Percentiles rank a stretch among this genome's conserved stretches.
Evolutionary conservation across 2,113 vertebrate species (phyloP).

Genomic region (Cygnus buccinator): DNA sequence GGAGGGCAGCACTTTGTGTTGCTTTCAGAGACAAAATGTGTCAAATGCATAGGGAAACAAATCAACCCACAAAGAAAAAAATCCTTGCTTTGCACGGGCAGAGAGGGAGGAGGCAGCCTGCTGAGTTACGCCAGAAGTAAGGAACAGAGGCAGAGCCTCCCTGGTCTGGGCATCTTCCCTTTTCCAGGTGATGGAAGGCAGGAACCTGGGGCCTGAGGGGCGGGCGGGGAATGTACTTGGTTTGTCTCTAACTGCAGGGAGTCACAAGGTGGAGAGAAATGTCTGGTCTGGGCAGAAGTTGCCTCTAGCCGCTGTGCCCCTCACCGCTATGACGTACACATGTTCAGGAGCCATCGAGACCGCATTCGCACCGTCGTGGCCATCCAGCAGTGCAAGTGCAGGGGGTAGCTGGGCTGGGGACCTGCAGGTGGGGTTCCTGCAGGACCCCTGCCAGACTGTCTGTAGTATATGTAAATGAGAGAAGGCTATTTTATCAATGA

Average conservation of each 20-base stretch:
- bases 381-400: conserved; percentile 73
- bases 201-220: fast-evolving
- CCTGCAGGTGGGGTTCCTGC: not conserved
- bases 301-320: conserved; percentile 63
- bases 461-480: conserved; percentile 50
- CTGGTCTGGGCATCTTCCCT: not conserved
- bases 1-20: not conserved
- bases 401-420: conserved; percentile 1
- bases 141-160: not conserved
- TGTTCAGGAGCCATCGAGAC: conserved; percentile 61
- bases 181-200: fast-evolving
- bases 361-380: conserved; percentile 47
- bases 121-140: fast-evolving
- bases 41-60: not conserved
- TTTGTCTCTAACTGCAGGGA: conserved; percentile 59
- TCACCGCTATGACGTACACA: conserved; percentile 46
- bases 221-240: fast-evolving
- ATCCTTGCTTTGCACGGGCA: not conserved
- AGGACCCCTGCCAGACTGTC: conserved; percentile 35
- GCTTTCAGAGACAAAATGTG: not conserved
- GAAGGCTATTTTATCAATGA: not conserved
- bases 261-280: conserved; percentile 50
- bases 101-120: not conserved
- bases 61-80: not conserved
- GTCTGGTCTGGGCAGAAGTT: conserved; percentile 72